Base-by-base conservation (phyloP, 1,140 invertebrate genomes). In the Luehdorfia chinensis region DNA sequence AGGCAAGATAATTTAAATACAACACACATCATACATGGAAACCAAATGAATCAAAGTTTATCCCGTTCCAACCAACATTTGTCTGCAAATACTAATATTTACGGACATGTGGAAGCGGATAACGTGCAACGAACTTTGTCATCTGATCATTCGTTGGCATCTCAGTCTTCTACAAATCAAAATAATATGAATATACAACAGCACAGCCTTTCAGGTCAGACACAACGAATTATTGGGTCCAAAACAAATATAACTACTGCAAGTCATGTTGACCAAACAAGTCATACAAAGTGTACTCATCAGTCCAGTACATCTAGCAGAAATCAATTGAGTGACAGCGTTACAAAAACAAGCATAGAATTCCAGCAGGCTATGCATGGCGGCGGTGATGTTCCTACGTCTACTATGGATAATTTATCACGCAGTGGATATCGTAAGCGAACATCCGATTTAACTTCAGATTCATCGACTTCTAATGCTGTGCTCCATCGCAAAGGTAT, bases 401-500 rank as follows among this genome's bases (percentile, higher is more conserved):
- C 46, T 11, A 33, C 57, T 8, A 50, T 55, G 12, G 73, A 81
- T 33, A 55, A 65, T 37, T 54, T 74, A 18, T 50, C 59, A 13
- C 71, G 73, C 11, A 57, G 59, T 32, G 78, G 78, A 9, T 88
- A 89, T 47, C 91, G 92, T 59, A 92, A 93, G 57, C 88, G 93
- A 7, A 92, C 92, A 55, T 94, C 91, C 30, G 88, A 94, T 13
- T 91, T 95, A 34, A 90, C 92, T 0, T 92, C 92, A 0, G 90
- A 92, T n/a, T 88, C 90, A 0, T 91, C 94, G 59, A 89, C 93
- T 0, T 90, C 84, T 16, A 95, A 96, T 56, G 88, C 93, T 11
- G 91, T 95, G 12, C 88, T 96, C 2, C 93, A 95, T 70, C 89
- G 94, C 7, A 93, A 93, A 63, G 91, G 91, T 13, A 76, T 88